These are phyloP conservation scores for Poecilia wingei DNA, from an alignment of 2,797 vertebrate species.

Conservation along the genomic window DNA sequence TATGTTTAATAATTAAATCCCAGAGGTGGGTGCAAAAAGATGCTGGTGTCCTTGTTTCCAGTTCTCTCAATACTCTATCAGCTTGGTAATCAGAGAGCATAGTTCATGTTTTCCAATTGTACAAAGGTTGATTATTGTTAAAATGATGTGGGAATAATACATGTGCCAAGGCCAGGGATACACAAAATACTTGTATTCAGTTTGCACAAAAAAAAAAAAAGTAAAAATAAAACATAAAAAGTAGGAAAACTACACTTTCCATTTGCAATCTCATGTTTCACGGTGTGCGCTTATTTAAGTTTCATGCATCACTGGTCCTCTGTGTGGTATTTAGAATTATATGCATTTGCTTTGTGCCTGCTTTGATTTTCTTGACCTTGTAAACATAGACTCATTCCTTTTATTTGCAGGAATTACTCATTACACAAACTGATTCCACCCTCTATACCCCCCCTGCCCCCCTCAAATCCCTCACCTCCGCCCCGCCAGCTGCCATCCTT, in stretches of 20 bases:
- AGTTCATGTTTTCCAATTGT: slow-evolving; percentile 40
- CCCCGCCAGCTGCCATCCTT: background rate
- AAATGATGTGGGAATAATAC: slow-evolving; percentile 27
- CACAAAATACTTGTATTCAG: slow-evolving; percentile 11
- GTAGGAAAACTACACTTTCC: slow-evolving; percentile 20
- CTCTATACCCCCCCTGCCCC: background rate
- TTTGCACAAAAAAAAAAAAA: background rate
- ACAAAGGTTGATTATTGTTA: slow-evolving; percentile 31
- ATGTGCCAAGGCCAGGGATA: slow-evolving; percentile 8
- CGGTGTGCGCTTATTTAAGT: slow-evolving; percentile 22
- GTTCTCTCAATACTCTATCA: slow-evolving; percentile 65
- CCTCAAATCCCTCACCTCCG: background rate
- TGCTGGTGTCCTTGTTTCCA: slow-evolving; percentile 82
- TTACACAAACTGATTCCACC: slow-evolving; percentile 1
- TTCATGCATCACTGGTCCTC: slow-evolving; percentile 24
- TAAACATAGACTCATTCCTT: slow-evolving; percentile 51
- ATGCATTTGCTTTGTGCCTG: slow-evolving; percentile 39
- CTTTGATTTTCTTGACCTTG: slow-evolving; percentile 36
- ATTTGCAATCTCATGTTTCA: slow-evolving; percentile 33
- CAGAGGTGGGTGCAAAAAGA: slow-evolving; percentile 70
- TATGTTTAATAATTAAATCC: slow-evolving; percentile 89
- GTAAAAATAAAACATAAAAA: background rate
- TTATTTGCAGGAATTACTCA: slow-evolving; percentile 56
- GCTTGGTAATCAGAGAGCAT: slow-evolving; percentile 50
- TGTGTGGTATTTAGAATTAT: slow-evolving; percentile 39